Evolutionary conservation across 2,797 vertebrate species (phyloP).

Genomic region (Pogoniulus pusillus): DNA sequence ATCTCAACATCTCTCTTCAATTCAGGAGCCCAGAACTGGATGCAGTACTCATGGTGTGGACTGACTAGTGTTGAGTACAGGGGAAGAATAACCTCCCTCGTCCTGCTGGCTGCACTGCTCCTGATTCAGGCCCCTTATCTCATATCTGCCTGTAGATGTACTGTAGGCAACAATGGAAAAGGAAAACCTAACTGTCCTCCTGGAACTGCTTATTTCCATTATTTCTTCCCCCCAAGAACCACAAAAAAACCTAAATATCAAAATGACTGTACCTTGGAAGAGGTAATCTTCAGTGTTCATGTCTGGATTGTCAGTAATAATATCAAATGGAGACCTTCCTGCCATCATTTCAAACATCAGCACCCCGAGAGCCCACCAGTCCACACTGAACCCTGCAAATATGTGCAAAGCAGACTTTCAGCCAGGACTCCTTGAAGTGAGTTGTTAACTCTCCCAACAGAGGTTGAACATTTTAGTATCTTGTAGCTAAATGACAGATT

Average conservation of each 20-base stretch:
- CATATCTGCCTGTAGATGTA: not conserved
- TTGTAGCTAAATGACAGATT: not conserved
- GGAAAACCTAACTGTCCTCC: not conserved
- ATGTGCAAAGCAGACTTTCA: not conserved
- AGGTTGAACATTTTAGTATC: not conserved
- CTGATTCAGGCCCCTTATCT: no score
- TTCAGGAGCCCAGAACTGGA: no score
- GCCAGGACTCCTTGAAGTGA: not conserved
- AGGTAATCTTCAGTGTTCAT: slow-evolving; percentile 99
- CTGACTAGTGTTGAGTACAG: no score
- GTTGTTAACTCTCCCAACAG: rapidly evolving
- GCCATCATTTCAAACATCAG: slow-evolving; percentile 99
- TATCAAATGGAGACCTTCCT: slow-evolving; percentile 95
- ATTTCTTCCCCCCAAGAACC: not conserved
- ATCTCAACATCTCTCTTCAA: no score
- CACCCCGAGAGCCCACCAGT: slow-evolving; percentile 98
- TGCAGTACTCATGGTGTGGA: no score
- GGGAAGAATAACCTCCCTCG: no score
- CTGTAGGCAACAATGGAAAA: not conserved
- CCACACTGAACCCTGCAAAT: slow-evolving; percentile 91
- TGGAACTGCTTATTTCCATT: not conserved
- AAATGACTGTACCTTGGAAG: slow-evolving; percentile 87
- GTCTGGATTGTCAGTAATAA: slow-evolving; percentile 99
- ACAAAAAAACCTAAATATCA: not conserved
- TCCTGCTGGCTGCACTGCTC: no score